A percentile compares a stretch with the other conserved stretches of the same genome.
These are phyloP conservation scores for Xestia xanthographa DNA, from an alignment of 2,888 invertebrate species.

Conservation along the genomic window DNA sequence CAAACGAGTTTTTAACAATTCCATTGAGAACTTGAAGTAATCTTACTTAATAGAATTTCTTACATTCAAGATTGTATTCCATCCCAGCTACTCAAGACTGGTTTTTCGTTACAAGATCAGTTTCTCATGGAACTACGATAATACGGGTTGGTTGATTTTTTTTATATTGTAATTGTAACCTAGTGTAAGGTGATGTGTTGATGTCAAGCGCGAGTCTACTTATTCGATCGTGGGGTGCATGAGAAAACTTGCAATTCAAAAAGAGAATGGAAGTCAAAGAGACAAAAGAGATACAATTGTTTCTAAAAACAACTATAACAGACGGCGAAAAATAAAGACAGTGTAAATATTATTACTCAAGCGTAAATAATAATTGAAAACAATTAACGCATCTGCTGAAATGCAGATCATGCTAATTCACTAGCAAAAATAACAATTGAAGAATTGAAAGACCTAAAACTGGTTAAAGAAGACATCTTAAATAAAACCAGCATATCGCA, in stretches of 20 bases:
- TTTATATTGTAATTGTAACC: conserved; percentile 62
- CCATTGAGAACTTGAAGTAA: conserved; percentile 50
- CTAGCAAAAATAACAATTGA: background rate
- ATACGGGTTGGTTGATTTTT: conserved; percentile 45
- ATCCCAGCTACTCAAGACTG: conserved; percentile 6
- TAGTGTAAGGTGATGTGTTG: conserved; percentile 47
- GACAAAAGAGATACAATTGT: background rate
- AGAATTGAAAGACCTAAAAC: background rate
- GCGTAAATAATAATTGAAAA: conserved; percentile 1
- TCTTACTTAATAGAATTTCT: conserved; percentile 42
- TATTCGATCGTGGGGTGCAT: background rate
- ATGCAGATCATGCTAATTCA: background rate
- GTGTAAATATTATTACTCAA: background rate
- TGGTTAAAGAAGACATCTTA: background rate
- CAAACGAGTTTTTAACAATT: conserved; percentile 59
- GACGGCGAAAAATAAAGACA: conserved; percentile 1
- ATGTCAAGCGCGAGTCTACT: conserved; percentile 41
- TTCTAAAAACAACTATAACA: background rate
- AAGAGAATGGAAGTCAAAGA: conserved; percentile 9
- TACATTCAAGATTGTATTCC: conserved; percentile 33
- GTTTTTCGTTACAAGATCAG: conserved; percentile 9
- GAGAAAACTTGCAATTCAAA: background rate
- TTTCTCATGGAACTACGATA: conserved; percentile 54
- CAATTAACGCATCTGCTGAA: conserved; percentile 1
- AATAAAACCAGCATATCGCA: background rate